Conservation (phyloP, 2,888 invertebrate species). For the Invenusta paracnida region DNA sequence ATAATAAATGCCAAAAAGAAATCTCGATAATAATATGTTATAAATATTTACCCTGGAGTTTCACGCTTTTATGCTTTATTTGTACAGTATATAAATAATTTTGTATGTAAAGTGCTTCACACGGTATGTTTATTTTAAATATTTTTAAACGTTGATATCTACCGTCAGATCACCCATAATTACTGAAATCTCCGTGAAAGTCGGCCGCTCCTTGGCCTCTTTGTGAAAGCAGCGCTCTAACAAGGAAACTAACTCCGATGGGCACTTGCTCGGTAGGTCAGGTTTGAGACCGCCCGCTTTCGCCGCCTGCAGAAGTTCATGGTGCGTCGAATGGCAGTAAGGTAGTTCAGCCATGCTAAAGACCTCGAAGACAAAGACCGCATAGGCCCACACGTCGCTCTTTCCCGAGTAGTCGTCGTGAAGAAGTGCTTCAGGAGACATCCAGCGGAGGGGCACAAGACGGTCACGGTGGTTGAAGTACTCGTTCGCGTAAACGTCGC, state of each 20-base stretch:
- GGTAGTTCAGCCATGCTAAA: constrained; percentile 71
- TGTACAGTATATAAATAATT: background rate
- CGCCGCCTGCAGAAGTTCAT: background rate
- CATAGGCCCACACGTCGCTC: constrained; percentile 90
- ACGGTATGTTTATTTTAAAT: too few species aligned
- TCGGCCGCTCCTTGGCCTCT: background rate
- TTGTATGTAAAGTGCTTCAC: background rate
- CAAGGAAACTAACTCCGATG: background rate
- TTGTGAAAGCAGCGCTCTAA: background rate
- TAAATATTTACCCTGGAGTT: too few species aligned
- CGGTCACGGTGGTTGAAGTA: constrained; percentile 75
- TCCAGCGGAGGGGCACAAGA: constrained; percentile 86
- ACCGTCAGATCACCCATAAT: constrained; percentile 29
- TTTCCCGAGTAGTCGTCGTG: constrained; percentile 85
- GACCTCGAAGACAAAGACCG: constrained; percentile 87
- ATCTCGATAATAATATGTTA: too few species aligned
- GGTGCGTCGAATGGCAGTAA: background rate
- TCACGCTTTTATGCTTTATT: too few species aligned
- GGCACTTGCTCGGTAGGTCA: constrained; percentile 4
- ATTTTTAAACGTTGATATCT: background rate
- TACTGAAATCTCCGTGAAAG: constrained; percentile 23
- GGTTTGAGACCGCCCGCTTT: background rate
- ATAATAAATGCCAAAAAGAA: background rate
- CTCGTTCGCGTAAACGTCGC: constrained; percentile 81
- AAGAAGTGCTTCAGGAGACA: constrained; percentile 87